Evolutionary conservation across 2,888 invertebrate species (phyloP), one percentile per base, ranked within the genome.

Genomic region (Sarcophaga variegata): DNA sequence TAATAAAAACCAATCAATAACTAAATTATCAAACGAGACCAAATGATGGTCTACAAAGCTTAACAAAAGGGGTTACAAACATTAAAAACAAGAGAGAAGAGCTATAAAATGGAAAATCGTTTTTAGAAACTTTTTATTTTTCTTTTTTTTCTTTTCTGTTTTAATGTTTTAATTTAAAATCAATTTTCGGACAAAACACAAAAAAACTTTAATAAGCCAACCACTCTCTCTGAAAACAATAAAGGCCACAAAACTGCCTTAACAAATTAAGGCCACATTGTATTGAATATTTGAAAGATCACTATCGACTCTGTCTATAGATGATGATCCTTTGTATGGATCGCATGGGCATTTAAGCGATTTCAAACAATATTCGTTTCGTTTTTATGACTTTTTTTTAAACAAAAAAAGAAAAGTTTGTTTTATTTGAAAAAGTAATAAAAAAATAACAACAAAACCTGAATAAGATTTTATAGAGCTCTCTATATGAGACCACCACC

Each of bases 151-250:
- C 37, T 37, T 37, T 6, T 6, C 37, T 1, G 37, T 54, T 47
- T 81, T 79, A 14, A 75, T 86, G 79, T 67, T 86, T 83, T 74
- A 75, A 83, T 81, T 76, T 83, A n/a, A 64, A 80, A 71, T 80
- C 63, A 78, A 3, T 37, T 70, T 77, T 83, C 37, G 69, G 45
- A 70, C 81, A 69, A 60, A n/a, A 79, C 3, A 20, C 47, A 66
- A 78, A 80, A 82, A 76, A 12, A 59, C 54, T 70, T 62, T 27
- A 27, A 76, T 75, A 82, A 86, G 76, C 27, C 5, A 27, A 37
- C 37, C 37, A 71, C 80, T 80, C 82, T 62, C 54, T n/a, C 6
- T 25, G 75, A 70, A 54, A 59, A 54, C 49, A 14, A 81, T 25
- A 66, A 72, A 54, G 12, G 76, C 17, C 17, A 69, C 63, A 75